Evolutionary conservation across 2,888 invertebrate genomes (phyloP), one percentile per base, ranked within the genome.

Genomic region (Sarcophaga caerulescens): DNA sequence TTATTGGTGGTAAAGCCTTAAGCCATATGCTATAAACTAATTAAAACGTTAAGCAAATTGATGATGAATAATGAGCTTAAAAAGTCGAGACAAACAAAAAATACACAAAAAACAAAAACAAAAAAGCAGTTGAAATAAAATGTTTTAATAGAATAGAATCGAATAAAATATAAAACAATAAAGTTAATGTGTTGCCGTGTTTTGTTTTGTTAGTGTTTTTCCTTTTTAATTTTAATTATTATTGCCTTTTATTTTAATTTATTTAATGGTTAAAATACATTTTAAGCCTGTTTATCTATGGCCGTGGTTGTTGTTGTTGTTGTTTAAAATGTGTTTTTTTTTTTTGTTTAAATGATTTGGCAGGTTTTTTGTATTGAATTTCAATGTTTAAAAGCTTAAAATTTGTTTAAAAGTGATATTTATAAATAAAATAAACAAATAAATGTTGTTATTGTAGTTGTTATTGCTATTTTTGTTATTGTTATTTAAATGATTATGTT

Each of bases 121-220:
- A n/a, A 45, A 52, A 45, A 68, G 14, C 4, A 68, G 12, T 76
- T 76, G 10, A 63, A 66, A 65, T 17, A 63, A 25, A 63, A 25
- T 17, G 25, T 25, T 35, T 35, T 35, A 69, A 63, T 63, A 17
- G n/a, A 74, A 60, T 12, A 23, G 21, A 17, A 4, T 47, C 12
- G 14, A 47, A 11, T 44, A 21, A 79, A 80, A 60, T 25, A 25
- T 59, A 84, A 57, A 59, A 60, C 35, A 44, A 14, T 79, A 35
- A 57, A 81, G 8, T 35, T 35, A 76, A 83, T 85, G 87, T 87
- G 78, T 85, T 87, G 85, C 83, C 85, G 77, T 85, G 75, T 73
- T 78, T 75, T 78, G 83, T 75, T 75, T 66, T 35, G 35, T 35
- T 81, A 85, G 71, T 81, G 68, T 87, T 83, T 19, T 25, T 70